Evolutionary conservation across 2,888 invertebrate species (phyloP), one percentile per base, ranked within the genome.

Genomic region (Rhagonycha fulva): DNA sequence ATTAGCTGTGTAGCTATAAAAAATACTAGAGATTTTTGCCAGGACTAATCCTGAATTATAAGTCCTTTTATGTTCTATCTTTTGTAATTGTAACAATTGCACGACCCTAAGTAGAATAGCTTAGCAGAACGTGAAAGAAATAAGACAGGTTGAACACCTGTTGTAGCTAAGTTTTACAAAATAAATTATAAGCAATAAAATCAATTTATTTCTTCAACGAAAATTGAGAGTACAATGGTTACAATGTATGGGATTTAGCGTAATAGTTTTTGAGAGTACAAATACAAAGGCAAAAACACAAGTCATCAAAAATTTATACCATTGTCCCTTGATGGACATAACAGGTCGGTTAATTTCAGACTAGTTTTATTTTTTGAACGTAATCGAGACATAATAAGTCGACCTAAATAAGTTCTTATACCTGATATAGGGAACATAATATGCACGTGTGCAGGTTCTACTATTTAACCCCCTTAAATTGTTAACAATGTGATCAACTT

Each of bases 141-240:
- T 83, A 79, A 85, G 84, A 83, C 85, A 86, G 84, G 85, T 86
- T 85, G 84, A 82, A 85, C 86, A 86, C 86, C 86, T 86, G 86
- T 86, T 84, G 77, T 76, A 19, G 19, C 19, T 19, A 75, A 74
- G 72, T 63, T 32, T 26, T 66, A 66, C 14, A n/a, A 14, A 72
- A 63, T 62, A 77, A 74, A 81, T 80, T 76, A 76, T 74, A 76
- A 79, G 82, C 81, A 82, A 84, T 84, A 84, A 85, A 85, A 84
- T 84, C 84, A 82, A 85, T 85, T 85, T 82, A 82, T 79, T 83
- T 82, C 47, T n/a, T 82, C 82, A 85, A 86, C 86, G 85, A 86
- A 86, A 85, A 85, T 83, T 84, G 82, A 80, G 79, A 81, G 79
- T 77, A 80, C 81, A 80, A 81, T 81, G 79, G 79, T 78, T 82